These are phyloP conservation scores for Brachypterus glaber DNA, from an alignment of 2,888 invertebrate genomes.

Conservation along the genomic window DNA sequence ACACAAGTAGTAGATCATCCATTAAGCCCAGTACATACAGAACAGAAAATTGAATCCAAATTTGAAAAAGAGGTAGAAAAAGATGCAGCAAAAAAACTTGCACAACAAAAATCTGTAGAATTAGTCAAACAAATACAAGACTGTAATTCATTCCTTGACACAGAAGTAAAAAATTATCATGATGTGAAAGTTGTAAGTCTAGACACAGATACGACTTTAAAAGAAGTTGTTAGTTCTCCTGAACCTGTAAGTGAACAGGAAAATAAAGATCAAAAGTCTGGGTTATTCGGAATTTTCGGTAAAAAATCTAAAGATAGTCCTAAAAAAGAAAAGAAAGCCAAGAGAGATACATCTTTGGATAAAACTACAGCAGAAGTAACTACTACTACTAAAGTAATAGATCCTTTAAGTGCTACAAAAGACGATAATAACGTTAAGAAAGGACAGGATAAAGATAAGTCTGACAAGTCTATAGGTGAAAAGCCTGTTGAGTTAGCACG, in stretches of 20 bases:
- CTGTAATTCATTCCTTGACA: background rate
- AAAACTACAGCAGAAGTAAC: too few relatives aligned
- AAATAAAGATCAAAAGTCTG: slow-evolving; percentile 4
- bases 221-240: too few relatives aligned
- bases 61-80: background rate
- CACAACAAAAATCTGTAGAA: background rate
- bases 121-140: slow-evolving; percentile 2
- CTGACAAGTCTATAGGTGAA: background rate
- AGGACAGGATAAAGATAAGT: background rate
- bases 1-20: too few relatives aligned
- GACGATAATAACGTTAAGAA: slow-evolving; percentile 2
- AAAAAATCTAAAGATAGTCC: slow-evolving; percentile 25
- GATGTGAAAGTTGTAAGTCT: slow-evolving; percentile 1
- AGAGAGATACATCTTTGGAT: too few relatives aligned
- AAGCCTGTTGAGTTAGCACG: background rate
- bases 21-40: too few relatives aligned
- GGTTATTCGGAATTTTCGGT: slow-evolving; percentile 26
- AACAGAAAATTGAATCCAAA: too few relatives aligned
- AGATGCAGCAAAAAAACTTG: background rate
- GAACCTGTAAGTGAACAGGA: slow-evolving; percentile 19
- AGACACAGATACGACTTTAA: background rate
- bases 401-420: too few relatives aligned
- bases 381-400: too few relatives aligned
- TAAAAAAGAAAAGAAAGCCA: slow-evolving; percentile 21
- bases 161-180: slow-evolving; percentile 1